Percentiles rank a stretch among this genome's conserved stretches.
phyloP scores from a whole-genome alignment of 2,888 invertebrate genomes.

The Ellobium chinense region DNA sequence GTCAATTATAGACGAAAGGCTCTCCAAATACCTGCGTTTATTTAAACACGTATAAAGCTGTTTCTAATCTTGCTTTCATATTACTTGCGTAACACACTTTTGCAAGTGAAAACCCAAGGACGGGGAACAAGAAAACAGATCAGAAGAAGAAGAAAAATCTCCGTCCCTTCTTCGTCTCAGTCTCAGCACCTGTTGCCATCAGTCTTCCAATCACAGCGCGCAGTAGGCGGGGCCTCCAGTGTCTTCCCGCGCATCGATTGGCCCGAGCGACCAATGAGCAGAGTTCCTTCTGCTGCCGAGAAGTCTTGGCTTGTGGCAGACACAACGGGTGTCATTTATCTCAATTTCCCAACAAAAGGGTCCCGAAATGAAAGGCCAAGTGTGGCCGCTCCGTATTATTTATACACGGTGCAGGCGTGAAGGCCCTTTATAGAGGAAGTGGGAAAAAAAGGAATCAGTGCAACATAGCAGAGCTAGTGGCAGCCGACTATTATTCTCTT shows the following conservation, averaged over 20 bases:
- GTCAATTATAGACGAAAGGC: too few species aligned
- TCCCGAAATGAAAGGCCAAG: too few species aligned
- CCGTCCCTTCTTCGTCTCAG: neutral
- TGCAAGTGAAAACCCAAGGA: neutral
- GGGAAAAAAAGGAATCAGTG: too few species aligned
- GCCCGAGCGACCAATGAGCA: conserved; percentile 11
- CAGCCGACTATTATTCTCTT: too few species aligned
- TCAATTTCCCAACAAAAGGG: neutral
- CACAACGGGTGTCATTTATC: conserved; percentile 11
- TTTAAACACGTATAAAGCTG: too few species aligned
- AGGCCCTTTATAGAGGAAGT: too few species aligned
- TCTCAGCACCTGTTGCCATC: conserved; percentile 32
- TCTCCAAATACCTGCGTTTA: too few species aligned
- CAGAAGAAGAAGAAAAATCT: neutral
- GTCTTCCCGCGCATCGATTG: neutral
- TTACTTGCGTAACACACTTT: too few species aligned
- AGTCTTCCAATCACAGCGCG: conserved; percentile 16
- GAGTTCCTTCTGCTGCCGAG: conserved; percentile 7
- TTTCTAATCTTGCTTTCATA: too few species aligned
- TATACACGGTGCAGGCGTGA: too few species aligned
- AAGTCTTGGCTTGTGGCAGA: conserved; percentile 6
- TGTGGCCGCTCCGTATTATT: too few species aligned
- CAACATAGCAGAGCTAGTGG: too few species aligned
- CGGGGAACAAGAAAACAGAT: neutral
- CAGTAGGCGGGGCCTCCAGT: conserved; percentile 1